A percentile compares a stretch with the other conserved stretches of the same genome.
phyloP scores from a whole-genome alignment of 2,888 invertebrate species.

The Uloborus plumipes region DNA sequence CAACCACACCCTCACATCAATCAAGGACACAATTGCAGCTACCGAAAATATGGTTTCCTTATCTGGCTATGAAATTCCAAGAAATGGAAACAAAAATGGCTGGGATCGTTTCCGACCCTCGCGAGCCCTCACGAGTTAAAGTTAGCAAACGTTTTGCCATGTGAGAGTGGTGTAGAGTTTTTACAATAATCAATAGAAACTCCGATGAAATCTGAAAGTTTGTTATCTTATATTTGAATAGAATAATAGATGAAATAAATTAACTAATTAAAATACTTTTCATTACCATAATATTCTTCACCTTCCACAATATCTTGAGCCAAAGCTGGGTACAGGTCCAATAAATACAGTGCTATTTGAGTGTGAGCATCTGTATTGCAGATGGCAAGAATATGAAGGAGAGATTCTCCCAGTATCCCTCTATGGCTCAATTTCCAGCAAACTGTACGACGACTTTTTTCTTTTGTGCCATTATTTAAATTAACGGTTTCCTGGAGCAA shows the following conservation, averaged over 20 bases:
- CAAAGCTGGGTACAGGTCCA: conserved; percentile 91
- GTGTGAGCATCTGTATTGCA: conserved; percentile 89
- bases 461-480: conserved; percentile 69
- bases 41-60: too few species aligned
- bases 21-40: too few species aligned
- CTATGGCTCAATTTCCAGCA: conserved; percentile 98
- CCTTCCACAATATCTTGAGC: conserved; percentile 96
- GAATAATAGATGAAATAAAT: neutral
- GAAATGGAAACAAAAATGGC: too few species aligned
- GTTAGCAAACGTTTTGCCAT: too few species aligned
- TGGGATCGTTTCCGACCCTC: too few species aligned
- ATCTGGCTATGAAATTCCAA: too few species aligned
- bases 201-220: neutral
- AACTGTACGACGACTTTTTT: conserved; percentile 74
- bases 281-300: conserved; percentile 91
- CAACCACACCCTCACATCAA: too few species aligned
- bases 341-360: conserved; percentile 86
- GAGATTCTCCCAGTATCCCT: conserved; percentile 93
- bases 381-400: conserved; percentile 94
- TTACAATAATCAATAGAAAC: neutral
- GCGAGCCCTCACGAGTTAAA: too few species aligned
- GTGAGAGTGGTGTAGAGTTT: too few species aligned
- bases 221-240: neutral
- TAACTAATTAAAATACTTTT: conserved; percentile 20
- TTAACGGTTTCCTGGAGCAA: neutral